These are phyloP conservation scores for Holocentrus rufus DNA, from an alignment of 2,797 vertebrate species.

Conservation along the genomic window DNA sequence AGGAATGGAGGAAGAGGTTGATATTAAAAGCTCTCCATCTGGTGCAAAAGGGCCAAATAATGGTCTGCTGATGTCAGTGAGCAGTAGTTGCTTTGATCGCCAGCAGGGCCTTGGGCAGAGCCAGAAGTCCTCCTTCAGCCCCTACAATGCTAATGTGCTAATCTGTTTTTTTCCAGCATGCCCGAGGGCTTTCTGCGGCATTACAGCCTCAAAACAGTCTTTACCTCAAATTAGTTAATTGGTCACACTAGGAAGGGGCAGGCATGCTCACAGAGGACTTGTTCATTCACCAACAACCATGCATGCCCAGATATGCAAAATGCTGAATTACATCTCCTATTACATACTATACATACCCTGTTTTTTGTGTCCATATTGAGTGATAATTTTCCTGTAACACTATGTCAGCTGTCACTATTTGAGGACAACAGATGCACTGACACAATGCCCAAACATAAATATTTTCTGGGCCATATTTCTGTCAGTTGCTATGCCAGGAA, in stretches of 20 bases:
- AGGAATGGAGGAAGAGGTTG: slow-evolving; percentile 8
- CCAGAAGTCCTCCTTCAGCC: slow-evolving; percentile 60
- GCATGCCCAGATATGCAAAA: not conserved
- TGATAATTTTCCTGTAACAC: not conserved
- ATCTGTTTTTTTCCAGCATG: slow-evolving; percentile 72
- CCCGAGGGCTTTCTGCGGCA: slow-evolving; percentile 46
- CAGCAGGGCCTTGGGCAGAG: slow-evolving; percentile 56
- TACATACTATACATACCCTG: not conserved
- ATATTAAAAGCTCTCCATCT: slow-evolving; percentile 33
- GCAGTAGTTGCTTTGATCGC: slow-evolving; percentile 55
- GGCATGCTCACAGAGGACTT: not conserved
- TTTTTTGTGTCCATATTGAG: not conserved
- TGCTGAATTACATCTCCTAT: not conserved
- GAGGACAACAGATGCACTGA: not conserved
- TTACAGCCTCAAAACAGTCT: slow-evolving; percentile 61
- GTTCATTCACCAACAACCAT: not conserved
- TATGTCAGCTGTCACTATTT: not conserved
- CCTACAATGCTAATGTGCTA: slow-evolving; percentile 71
- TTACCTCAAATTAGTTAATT: slow-evolving; percentile 67
- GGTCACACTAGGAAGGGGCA: slow-evolving; percentile 57
- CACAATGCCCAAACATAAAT: not conserved
- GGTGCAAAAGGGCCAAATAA: slow-evolving; percentile 20
- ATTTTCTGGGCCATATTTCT: too few relatives aligned
- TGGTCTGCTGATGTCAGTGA: slow-evolving; percentile 40
- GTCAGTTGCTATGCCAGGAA: not conserved